Base-by-base conservation (phyloP, 2,888 invertebrate species). In the Platycheirus rosarum region DNA sequence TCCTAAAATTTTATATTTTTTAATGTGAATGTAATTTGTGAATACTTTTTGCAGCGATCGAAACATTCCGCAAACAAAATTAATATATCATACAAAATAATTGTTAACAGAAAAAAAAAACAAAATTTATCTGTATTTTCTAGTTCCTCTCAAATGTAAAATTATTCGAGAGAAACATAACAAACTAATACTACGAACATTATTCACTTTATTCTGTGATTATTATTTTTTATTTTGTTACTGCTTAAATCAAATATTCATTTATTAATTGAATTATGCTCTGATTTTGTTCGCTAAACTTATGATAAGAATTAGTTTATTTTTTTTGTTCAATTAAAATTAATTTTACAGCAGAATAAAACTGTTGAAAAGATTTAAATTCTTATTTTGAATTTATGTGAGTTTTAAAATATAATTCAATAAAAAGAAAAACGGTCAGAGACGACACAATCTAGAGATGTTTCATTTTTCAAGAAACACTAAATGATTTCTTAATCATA, bases 11-110 rank as follows among this genome's bases (percentile, higher is more conserved):
- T n/a, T n/a, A n/a, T n/a, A n/a, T n/a, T n/a, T n/a, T n/a, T n/a
- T n/a, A n/a, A n/a, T n/a, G n/a, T n/a, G n/a, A n/a, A n/a, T n/a
- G n/a, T n/a, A n/a, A n/a, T n/a, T n/a, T n/a, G n/a, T n/a, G n/a
- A 23, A 55, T 42, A 14, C 68, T 62, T 68, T 35, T 44, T 63
- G 44, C 69, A 70, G 75, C 69, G 69, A 80, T 65, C 65, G 49
- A 80, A 70, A 76, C 80, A 80, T 80, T 80, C 80, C 80, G 75
- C 60, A 70, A 62, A 57, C 2, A 49, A 48, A 23, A 51, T 51
- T 65, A 1, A 44, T 29, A 70, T 80, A 55, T 80, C 68, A 73
- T 55, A 23, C n/a, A n/a, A 49, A 18, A 48, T 55, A 40, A n/a
- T n/a, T n/a, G n/a, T n/a, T n/a, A n/a, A n/a, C n/a, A n/a, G n/a